These are phyloP conservation scores for Ormyrus pomaceus DNA, from an alignment of 2,888 invertebrate genomes.

Conservation along the genomic window DNA sequence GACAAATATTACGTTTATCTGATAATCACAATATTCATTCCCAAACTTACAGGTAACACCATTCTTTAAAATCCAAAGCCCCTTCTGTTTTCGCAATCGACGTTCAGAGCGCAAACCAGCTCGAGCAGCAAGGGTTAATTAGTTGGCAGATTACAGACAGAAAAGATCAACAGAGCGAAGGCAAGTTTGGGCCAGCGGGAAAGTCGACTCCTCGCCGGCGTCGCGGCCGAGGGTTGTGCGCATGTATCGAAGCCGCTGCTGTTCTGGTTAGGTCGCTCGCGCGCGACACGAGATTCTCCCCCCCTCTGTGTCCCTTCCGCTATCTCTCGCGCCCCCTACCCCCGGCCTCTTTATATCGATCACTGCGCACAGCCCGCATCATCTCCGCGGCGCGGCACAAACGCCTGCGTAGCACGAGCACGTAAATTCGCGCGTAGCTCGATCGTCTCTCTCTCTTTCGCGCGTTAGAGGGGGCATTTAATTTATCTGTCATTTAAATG, in stretches of 20 bases:
- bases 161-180: too few relatives aligned
- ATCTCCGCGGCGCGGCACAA: constrained; percentile 33
- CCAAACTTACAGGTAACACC: too few relatives aligned
- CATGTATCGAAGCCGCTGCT: neutral
- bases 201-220: neutral
- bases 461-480: neutral
- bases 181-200: too few relatives aligned
- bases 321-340: neutral
- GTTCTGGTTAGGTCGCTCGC: neutral
- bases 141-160: too few relatives aligned
- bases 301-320: neutral
- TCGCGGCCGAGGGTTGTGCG: neutral
- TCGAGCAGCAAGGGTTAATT: too few relatives aligned
- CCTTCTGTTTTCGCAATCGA: too few relatives aligned
- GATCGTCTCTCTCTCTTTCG: neutral
- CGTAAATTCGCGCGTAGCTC: neutral
- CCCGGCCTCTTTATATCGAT: constrained; percentile 45
- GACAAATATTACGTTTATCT: too few relatives aligned
- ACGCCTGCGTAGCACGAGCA: neutral
- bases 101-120: too few relatives aligned
- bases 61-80: too few relatives aligned
- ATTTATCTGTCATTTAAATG: too few relatives aligned
- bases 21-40: too few relatives aligned
- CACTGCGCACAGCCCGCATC: constrained; percentile 44
- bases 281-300: constrained; percentile 4